A percentile compares a stretch with the other conserved stretches of the same genome.
Conservation (phyloP, 2,797 vertebrate species). For the Steatocranus sp. region DNA sequence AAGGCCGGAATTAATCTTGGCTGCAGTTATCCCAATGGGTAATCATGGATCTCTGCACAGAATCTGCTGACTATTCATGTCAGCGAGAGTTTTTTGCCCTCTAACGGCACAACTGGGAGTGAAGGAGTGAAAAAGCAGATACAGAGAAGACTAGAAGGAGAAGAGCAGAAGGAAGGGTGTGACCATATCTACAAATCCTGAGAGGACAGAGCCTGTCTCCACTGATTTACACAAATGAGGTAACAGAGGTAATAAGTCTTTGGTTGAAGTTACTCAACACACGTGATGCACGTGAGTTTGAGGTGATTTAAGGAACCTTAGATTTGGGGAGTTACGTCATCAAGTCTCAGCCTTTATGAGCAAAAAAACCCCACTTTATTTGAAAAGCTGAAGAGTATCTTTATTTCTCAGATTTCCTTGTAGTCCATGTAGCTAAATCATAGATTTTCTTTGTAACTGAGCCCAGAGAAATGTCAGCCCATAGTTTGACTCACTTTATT, state of each 20-base stretch:
- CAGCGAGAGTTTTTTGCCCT: background rate
- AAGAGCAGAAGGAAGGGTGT: background rate
- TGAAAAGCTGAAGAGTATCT: background rate
- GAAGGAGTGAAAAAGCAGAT: background rate
- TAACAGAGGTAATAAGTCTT: background rate
- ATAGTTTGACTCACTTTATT: background rate
- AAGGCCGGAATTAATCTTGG: background rate
- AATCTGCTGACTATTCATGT: background rate
- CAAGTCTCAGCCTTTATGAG: background rate
- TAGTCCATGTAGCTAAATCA: background rate
- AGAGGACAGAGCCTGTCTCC: background rate
- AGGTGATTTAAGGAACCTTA: background rate
- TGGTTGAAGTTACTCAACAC: background rate
- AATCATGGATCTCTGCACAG: background rate
- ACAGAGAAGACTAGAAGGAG: background rate
- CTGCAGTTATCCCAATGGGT: background rate
- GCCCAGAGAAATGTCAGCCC: background rate
- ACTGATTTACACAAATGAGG: background rate
- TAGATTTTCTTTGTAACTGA: background rate
- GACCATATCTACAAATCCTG: background rate
- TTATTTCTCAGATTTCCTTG: background rate
- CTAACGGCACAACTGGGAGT: background rate
- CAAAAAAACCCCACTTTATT: rapidly evolving
- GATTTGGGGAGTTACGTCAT: background rate
- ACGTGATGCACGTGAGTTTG: rapidly evolving